These are phyloP conservation scores for Catocala fraxini DNA, from an alignment of 2,888 invertebrate species.

Conservation along the genomic window DNA sequence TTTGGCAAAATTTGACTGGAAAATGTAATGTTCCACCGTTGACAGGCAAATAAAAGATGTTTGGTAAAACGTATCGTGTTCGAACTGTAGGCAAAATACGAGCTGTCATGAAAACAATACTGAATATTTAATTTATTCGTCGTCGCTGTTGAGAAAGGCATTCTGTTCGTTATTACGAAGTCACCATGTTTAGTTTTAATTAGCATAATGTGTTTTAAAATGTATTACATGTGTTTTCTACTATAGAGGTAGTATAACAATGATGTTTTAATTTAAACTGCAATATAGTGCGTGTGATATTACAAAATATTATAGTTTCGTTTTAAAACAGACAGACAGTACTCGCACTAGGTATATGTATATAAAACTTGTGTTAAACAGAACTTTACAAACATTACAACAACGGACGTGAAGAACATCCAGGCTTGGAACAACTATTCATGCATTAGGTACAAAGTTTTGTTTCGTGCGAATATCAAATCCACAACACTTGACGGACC, in stretches of 20 bases:
- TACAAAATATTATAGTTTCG: conserved; percentile 28
- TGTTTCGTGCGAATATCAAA: too few species aligned
- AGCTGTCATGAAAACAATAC: conserved; percentile 44
- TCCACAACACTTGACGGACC: too few species aligned
- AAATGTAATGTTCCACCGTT: conserved; percentile 14
- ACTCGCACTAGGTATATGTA: too few species aligned
- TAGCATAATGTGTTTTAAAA: conserved; percentile 42
- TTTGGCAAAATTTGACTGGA: conserved; percentile 10
- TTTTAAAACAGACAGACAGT: too few species aligned
- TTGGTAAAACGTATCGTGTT: conserved; percentile 21
- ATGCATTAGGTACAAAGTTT: too few species aligned
- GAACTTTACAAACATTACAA: too few species aligned
- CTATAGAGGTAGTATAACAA: conserved; percentile 33
- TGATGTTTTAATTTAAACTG: conserved; percentile 34
- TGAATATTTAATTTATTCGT: conserved; percentile 53
- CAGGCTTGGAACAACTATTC: too few species aligned
- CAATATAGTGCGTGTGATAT: conserved; percentile 7
- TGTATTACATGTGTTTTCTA: conserved; percentile 29
- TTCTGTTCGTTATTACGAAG: conserved; percentile 44
- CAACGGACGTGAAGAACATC: too few species aligned
- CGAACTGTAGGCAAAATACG: conserved; percentile 26
- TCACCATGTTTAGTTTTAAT: conserved; percentile 41
- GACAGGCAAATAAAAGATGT: conserved; percentile 20
- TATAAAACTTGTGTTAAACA: too few species aligned
- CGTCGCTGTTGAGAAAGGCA: conserved; percentile 48